Base-by-base conservation (phyloP, 2,113 vertebrate species). In the Apodemus sylvaticus region DNA sequence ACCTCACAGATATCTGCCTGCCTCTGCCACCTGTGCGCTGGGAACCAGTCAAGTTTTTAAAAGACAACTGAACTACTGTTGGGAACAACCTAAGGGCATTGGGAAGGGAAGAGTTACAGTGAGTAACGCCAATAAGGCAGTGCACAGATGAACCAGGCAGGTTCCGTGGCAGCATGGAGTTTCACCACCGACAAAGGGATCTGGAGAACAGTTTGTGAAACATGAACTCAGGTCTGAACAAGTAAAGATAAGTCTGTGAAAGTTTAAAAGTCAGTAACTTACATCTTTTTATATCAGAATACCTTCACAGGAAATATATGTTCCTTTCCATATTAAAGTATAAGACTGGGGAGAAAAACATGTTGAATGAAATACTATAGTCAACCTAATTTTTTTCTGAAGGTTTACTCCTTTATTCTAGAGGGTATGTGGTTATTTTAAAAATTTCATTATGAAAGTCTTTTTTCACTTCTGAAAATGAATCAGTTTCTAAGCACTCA, bases 401-500 rank as follows among this genome's bases (percentile, higher is more conserved):
- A 55, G 24, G 53, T 78, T 96, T 86, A 9, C 55, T 90, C 89
- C 60, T 58, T 92, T 92, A 34, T 94, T 81, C 10, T 64, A 94
- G 85, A 71, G n/a, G 60, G 74, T 29, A 86, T 36, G 66, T 5
- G 31, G 13, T 48, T 62, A 81, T 68, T 87, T n/a, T 13, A 7
- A 51, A 82, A 86, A 92, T 11, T 68, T 34, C 74, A n/a, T 60
- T 76, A 45, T 36, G 2, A 42, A 92, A 71, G 0, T 58, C 53
- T 93, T 87, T 87, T 76, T 79, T 53, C 70, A 79, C 31, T 73
- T 48, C 55, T 94, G 73, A 86, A 94, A 88, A 82, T 53, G 31
- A 1, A 89, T 39, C 88, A 51, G 60, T 91, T 96, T 94, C n/a
- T 82, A 68, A 89, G 53, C 19, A 93, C 58, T 89, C 81, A 68